phyloP scores from a whole-genome alignment of 2,113 vertebrate species.

The Spizaetus ornatus region DNA sequence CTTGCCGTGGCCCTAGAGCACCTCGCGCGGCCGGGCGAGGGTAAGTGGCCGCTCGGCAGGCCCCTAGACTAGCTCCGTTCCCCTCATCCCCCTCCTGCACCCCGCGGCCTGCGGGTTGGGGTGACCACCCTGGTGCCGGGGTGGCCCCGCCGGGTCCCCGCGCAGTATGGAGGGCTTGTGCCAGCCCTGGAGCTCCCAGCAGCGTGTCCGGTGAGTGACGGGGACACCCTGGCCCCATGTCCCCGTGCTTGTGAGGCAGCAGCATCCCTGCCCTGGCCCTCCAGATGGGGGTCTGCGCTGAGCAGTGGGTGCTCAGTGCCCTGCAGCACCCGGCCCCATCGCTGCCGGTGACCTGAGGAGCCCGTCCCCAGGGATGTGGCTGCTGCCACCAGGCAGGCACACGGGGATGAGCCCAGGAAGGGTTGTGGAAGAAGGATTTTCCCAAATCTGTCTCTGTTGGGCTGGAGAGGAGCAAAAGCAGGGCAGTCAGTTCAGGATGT shows the following conservation, averaged over 20 bases:
- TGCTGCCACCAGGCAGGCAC: background rate
- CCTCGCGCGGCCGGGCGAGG: background rate
- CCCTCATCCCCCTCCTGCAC: background rate
- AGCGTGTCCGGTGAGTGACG: accelerated
- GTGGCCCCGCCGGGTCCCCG: background rate
- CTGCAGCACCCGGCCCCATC: accelerated
- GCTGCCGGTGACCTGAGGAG: background rate
- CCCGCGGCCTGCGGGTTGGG: accelerated
- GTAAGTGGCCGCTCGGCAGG: slow-evolving; percentile 33
- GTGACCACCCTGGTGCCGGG: background rate
- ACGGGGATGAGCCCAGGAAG: background rate
- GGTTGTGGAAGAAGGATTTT: background rate
- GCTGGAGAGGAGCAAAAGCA: background rate
- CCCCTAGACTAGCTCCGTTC: slow-evolving; percentile 15
- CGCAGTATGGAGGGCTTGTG: accelerated
- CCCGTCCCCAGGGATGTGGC: accelerated
- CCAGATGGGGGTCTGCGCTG: background rate
- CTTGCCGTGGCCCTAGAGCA: slow-evolving; percentile 5
- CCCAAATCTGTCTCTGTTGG: background rate
- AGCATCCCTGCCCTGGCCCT: background rate
- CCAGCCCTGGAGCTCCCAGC: background rate
- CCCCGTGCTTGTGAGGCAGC: background rate
- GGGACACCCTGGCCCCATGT: background rate
- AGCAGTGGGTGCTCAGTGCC: accelerated
- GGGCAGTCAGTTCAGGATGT: background rate